Percentiles rank a stretch among this genome's conserved stretches.
Conservation (phyloP, 2,797 vertebrate species). For the Platalea minor region DNA sequence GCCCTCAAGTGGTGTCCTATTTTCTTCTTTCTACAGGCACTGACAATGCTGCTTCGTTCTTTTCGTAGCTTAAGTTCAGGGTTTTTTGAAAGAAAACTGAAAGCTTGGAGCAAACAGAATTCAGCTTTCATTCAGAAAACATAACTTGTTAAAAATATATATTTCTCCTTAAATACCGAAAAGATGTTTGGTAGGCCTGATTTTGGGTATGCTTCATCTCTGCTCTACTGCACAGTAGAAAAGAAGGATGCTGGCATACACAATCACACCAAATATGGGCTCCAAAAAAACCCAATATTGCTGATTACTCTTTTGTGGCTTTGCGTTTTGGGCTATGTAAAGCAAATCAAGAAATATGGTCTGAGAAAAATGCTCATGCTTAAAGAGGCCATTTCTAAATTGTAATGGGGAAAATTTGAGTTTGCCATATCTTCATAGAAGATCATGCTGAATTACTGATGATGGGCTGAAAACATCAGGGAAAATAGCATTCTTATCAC, state of each 20-base stretch:
- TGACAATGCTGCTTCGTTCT: not conserved
- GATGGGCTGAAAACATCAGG: not conserved
- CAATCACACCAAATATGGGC: not conserved
- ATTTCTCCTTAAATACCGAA: not conserved
- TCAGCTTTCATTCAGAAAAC: not conserved
- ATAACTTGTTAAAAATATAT: not conserved
- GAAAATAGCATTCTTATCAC: not conserved
- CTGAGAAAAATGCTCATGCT: not conserved
- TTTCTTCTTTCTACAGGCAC: not conserved
- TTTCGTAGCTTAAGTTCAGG: not conserved
- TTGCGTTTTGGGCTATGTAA: not conserved
- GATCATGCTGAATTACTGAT: not conserved
- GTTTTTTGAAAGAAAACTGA: not conserved
- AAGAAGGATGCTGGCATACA: not conserved
- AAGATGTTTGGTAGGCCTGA: not conserved
- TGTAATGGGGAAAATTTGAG: not conserved
- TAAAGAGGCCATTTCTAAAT: not conserved
- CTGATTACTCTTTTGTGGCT: not conserved
- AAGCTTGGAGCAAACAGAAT: not conserved
- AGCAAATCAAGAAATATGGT: not conserved
- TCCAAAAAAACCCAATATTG: not conserved
- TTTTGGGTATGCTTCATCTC: not conserved
- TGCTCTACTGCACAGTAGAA: not conserved
- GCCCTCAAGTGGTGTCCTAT: conserved; percentile 58
- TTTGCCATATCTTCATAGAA: not conserved